phyloP scores from a whole-genome alignment of 2,113 vertebrate genomes.

The Riparia riparia region DNA sequence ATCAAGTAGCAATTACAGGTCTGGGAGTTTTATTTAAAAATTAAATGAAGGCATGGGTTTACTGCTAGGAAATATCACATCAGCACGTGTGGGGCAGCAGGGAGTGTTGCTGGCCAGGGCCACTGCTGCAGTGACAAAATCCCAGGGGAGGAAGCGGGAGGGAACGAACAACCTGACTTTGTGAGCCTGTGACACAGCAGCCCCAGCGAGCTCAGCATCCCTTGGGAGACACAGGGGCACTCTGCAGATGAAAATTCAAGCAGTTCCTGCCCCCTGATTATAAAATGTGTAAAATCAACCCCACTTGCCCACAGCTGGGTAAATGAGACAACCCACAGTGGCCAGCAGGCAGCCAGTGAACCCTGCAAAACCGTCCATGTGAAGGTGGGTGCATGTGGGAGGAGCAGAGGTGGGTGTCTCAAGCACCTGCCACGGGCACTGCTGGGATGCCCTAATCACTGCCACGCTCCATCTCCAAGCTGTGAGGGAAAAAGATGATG shows the following conservation, averaged over 20 bases:
- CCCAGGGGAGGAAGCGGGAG: background rate
- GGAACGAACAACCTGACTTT: background rate
- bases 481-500: background rate
- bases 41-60: conserved; percentile 5
- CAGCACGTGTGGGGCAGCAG: background rate
- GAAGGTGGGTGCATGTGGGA: background rate
- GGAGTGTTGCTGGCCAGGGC: background rate
- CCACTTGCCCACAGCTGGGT: rapidly evolving
- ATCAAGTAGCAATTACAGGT: conserved; percentile 4
- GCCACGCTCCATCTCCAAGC: background rate
- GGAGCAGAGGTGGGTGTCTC: background rate
- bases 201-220: background rate
- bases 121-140: background rate
- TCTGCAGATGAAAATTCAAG: background rate
- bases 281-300: background rate
- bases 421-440: background rate
- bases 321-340: background rate
- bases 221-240: background rate
- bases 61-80: conserved; percentile 39
- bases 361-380: background rate
- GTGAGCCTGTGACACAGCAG: background rate
- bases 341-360: background rate
- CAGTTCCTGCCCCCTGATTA: background rate
- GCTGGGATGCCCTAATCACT: background rate
- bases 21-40: conserved; percentile 59